Percentiles rank a stretch among this genome's conserved stretches.
Evolutionary conservation across 2,888 invertebrate species (phyloP).

Genomic region (Agrochola lychnidis): DNA sequence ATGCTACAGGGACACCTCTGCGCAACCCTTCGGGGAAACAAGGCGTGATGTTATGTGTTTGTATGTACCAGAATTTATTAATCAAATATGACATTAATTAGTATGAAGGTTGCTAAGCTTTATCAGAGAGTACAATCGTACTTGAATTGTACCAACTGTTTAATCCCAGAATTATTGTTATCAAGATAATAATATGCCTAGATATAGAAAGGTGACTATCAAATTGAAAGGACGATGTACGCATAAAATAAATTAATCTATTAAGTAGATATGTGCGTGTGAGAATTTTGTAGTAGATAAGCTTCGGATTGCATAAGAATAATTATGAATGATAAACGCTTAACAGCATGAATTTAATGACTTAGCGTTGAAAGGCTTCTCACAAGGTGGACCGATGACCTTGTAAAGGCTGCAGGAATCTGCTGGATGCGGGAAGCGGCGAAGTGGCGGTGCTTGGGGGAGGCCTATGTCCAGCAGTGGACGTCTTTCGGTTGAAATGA

Average conservation of each 20-base stretch:
- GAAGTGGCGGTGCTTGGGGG: too few species aligned
- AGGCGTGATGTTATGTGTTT: too few species aligned
- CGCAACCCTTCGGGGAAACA: too few species aligned
- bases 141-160: constrained; percentile 22
- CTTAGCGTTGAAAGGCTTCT: too few species aligned
- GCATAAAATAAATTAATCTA: background rate
- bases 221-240: constrained; percentile 8
- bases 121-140: constrained; percentile 8
- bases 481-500: background rate
- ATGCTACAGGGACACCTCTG: too few species aligned
- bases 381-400: too few species aligned
- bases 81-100: background rate
- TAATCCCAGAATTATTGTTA: constrained; percentile 7
- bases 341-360: too few species aligned
- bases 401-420: too few species aligned
- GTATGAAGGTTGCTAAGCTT: background rate
- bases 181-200: constrained; percentile 2
- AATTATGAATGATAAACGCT: background rate
- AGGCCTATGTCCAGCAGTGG: too few species aligned
- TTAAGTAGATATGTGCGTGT: background rate
- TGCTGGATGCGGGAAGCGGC: too few species aligned
- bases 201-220: constrained; percentile 3
- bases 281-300: constrained; percentile 15
- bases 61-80: background rate
- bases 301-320: background rate